phyloP scores from a whole-genome alignment of 2,113 vertebrate species.

The Echinops telfairi region DNA sequence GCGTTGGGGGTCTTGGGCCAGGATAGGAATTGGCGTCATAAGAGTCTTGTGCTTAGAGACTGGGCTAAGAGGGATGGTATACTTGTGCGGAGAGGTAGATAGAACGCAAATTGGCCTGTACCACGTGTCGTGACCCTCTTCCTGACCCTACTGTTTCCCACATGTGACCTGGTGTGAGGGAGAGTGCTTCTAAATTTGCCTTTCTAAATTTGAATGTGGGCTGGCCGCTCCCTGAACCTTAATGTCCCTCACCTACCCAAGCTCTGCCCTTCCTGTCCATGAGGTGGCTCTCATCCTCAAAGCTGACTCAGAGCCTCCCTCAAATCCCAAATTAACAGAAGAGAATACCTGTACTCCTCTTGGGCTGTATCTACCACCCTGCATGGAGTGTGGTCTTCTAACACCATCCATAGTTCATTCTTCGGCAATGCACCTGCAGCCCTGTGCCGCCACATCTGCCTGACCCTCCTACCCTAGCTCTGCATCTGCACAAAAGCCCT shows the following conservation, averaged over 20 bases:
- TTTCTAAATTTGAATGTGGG: conserved; percentile 10
- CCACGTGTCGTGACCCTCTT: neutral
- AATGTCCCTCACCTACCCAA: conserved; percentile 2
- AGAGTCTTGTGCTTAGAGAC: conserved; percentile 17
- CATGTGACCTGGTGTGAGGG: conserved; percentile 42
- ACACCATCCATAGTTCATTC: neutral
- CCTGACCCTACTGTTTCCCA: neutral
- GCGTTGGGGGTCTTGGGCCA: neutral
- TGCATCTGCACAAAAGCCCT: conserved; percentile 47
- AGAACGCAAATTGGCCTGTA: neutral
- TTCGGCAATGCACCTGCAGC: neutral
- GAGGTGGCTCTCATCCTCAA: neutral
- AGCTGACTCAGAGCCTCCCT: conserved; percentile 15
- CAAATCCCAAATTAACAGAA: neutral
- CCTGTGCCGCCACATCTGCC: neutral
- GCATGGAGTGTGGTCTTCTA: neutral
- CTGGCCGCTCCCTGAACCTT: neutral
- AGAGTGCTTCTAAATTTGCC: neutral
- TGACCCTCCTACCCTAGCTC: neutral
- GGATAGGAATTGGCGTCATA: neutral
- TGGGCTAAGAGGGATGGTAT: neutral
- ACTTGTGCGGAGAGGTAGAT: neutral
- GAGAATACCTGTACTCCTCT: neutral
- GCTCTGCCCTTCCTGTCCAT: neutral
- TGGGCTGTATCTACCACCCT: neutral